phyloP scores from a whole-genome alignment of 2,888 invertebrate species.

The Dendrolimus houi region DNA sequence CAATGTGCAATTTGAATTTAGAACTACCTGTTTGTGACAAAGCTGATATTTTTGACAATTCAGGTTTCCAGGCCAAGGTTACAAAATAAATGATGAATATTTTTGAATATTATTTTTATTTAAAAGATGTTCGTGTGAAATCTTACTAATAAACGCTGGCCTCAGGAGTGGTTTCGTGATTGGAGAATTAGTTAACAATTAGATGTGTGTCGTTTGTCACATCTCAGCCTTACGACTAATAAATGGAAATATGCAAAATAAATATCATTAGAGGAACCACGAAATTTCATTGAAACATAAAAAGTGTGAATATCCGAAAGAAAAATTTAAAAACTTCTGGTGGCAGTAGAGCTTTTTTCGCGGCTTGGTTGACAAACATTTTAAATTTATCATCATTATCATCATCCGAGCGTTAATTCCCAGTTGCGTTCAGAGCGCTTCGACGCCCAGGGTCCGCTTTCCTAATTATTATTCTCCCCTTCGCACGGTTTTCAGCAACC shows the following conservation, averaged over 20 bases:
- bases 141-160: conserved; percentile 29
- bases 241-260: background rate
- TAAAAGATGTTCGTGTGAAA: conserved; percentile 22
- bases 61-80: no score
- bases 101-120: background rate
- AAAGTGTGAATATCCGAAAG: background rate
- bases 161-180: conserved; percentile 40
- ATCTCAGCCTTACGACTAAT: conserved; percentile 1
- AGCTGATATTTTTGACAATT: no score
- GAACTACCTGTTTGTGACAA: no score
- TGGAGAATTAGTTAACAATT: conserved; percentile 51
- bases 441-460: no score
- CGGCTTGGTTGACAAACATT: no score
- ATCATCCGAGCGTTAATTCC: no score
- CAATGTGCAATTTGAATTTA: no score
- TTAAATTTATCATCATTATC: no score
- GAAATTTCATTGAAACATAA: background rate
- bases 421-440: no score
- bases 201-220: conserved; percentile 37
- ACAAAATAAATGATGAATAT: background rate
- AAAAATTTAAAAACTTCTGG: background rate
- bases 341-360: no score
- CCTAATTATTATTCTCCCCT: no score
- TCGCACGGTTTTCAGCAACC: no score
- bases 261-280: background rate